Evolutionary conservation across 2,113 vertebrate genomes (phyloP).

Genomic region (Podocnemis expansa): DNA sequence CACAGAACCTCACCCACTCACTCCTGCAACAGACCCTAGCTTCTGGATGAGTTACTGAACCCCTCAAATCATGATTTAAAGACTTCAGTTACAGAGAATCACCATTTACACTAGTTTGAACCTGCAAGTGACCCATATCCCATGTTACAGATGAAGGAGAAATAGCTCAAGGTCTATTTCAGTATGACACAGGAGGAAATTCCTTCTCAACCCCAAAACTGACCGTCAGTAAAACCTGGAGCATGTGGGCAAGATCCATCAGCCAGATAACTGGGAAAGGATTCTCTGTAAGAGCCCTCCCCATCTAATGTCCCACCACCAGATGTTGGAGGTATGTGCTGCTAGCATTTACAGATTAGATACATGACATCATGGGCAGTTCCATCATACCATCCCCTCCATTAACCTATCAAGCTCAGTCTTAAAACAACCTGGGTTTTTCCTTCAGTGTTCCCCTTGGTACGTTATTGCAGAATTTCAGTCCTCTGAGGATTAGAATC

Average conservation of each 20-base stretch:
- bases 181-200: background rate
- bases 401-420: background rate
- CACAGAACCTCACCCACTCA: background rate
- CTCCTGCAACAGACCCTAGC: background rate
- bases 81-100: background rate
- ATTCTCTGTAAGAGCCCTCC: too few relatives aligned
- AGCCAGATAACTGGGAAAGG: background rate
- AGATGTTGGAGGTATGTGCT: background rate
- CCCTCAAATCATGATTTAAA: background rate
- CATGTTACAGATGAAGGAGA: background rate
- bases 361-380: background rate
- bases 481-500: background rate
- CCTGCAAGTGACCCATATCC: background rate
- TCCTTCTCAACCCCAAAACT: background rate
- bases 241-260: background rate
- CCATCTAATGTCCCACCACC: background rate
- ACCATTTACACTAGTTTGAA: background rate
- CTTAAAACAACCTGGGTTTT: background rate
- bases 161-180: background rate
- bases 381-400: background rate
- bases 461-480: background rate
- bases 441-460: background rate
- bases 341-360: too few relatives aligned
- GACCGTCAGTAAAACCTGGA: background rate
- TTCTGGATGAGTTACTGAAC: background rate